Evolutionary conservation across 2,113 vertebrate species (phyloP).

Genomic region (Engystomops pustulosus): DNA sequence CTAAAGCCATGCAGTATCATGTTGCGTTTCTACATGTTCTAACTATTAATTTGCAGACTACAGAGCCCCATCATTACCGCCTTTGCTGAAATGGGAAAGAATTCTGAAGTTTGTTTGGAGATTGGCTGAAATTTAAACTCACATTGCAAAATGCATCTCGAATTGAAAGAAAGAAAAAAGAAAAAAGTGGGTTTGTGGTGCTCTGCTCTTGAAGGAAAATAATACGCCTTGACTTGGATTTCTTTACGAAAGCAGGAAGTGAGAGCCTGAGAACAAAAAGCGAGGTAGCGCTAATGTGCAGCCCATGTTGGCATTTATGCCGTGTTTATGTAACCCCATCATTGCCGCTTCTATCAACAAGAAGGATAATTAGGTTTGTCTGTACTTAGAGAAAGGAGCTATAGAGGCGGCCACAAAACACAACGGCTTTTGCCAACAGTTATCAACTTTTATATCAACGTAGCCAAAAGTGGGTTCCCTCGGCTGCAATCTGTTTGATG

Average conservation of each 20-base stretch:
- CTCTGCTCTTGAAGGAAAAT: conserved; percentile 11
- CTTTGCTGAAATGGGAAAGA: conserved; percentile 43
- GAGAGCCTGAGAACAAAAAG: conserved; percentile 20
- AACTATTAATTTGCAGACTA: conserved; percentile 57
- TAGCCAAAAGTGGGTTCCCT: no score
- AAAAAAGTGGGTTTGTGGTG: conserved; percentile 2
- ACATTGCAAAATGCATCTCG: conserved; percentile 31
- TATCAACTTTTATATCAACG: no score
- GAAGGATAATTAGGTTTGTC: neutral
- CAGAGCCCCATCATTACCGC: conserved; percentile 51
- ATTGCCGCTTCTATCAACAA: conserved; percentile 30
- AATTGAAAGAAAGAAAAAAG: neutral
- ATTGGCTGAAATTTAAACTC: conserved; percentile 49
- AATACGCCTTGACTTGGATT: conserved; percentile 21
- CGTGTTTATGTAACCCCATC: conserved; percentile 35
- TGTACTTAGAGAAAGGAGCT: neutral
- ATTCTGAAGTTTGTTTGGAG: conserved; percentile 47
- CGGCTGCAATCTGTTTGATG: no score
- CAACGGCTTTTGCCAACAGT: neutral
- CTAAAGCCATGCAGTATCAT: conserved; percentile 45
- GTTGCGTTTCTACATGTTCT: conserved; percentile 53
- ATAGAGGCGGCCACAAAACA: no score
- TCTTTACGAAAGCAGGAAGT: conserved; percentile 32
- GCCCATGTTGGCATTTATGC: neutral
- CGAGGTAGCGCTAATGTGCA: neutral